These are phyloP conservation scores for Sycophaga agraensis DNA, from an alignment of 1,140 invertebrate species.

Conservation along the genomic window DNA sequence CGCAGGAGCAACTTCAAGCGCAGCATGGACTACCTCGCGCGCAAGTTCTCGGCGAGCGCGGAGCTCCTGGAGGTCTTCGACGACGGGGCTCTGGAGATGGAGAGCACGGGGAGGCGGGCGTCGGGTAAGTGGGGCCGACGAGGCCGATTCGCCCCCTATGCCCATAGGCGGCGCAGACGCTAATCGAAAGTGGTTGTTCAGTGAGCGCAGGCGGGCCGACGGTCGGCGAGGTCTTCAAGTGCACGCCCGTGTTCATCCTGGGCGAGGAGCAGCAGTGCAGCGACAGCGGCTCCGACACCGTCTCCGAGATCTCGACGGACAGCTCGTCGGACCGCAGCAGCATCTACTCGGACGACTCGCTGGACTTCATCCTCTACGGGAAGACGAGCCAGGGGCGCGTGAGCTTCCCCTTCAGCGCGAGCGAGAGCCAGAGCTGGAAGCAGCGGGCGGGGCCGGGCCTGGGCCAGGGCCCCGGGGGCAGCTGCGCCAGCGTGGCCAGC, in stretches of 20 bases:
- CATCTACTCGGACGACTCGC: conserved; percentile 61
- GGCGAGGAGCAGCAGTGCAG: conserved; percentile 58
- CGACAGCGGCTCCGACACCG: conserved; percentile 60
- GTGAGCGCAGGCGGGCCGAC: conserved; percentile 26
- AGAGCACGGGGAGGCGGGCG: conserved; percentile 42
- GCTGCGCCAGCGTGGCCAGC: conserved; percentile 39
- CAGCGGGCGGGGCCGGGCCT: conserved; percentile 38
- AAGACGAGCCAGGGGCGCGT: conserved; percentile 47
- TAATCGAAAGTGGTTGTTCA: neutral
- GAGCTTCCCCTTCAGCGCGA: conserved; percentile 48
- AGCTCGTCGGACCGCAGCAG: conserved; percentile 62
- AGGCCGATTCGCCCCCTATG: conserved; percentile 12
- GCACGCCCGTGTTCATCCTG: conserved; percentile 58
- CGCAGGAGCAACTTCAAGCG: conserved; percentile 55
- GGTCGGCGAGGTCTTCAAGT: conserved; percentile 57
- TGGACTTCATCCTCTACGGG: conserved; percentile 55
- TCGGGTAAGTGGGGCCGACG: conserved; percentile 51
- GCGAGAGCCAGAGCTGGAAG: conserved; percentile 33
- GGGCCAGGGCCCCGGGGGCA: conserved; percentile 46
- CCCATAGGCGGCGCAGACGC: neutral
- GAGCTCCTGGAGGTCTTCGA: conserved; percentile 51
- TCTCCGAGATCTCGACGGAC: conserved; percentile 63
- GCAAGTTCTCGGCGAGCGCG: conserved; percentile 48
- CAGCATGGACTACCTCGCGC: conserved; percentile 57
- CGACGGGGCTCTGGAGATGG: conserved; percentile 19